Conservation (phyloP, 2,888 invertebrate genomes). For the Oscheius sp. region DNA sequence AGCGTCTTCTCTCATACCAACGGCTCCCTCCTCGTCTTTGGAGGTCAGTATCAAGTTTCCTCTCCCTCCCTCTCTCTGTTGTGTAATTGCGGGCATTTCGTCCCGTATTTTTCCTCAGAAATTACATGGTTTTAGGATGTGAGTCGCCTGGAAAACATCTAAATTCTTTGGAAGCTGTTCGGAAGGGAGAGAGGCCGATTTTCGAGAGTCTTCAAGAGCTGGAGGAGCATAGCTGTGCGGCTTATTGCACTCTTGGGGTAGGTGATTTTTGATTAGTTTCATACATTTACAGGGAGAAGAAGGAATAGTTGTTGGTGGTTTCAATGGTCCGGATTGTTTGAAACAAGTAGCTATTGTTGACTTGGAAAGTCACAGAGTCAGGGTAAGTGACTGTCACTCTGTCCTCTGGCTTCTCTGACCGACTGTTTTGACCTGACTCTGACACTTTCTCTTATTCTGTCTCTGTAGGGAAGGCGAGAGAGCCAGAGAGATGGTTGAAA, state of each 20-base stretch:
- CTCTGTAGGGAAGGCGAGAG: not conserved
- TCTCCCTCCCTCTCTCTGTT: not conserved
- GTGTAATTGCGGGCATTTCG: not conserved
- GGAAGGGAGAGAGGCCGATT: not conserved
- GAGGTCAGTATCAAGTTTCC: constrained; percentile 22
- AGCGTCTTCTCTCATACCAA: not conserved
- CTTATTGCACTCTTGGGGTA: constrained; percentile 12
- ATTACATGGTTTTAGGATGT: constrained; percentile 16
- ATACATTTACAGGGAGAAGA: constrained; percentile 1
- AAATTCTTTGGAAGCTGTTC: constrained; percentile 14
- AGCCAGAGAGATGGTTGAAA: too few relatives aligned
- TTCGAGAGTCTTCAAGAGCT: not conserved
- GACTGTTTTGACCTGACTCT: too few relatives aligned
- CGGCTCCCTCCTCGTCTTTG: constrained; percentile 13
- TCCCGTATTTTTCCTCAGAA: not conserved
- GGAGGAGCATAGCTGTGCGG: constrained; percentile 25
- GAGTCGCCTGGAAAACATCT: constrained; percentile 3
- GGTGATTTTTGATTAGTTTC: not conserved
- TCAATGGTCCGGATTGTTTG: constrained; percentile 43
- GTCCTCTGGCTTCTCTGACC: not conserved
- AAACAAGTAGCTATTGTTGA: constrained; percentile 19
- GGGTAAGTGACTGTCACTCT: not conserved
- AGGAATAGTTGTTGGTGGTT: constrained; percentile 49
- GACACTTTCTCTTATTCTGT: too few relatives aligned
- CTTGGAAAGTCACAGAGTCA: not conserved